Conservation (phyloP, 2,888 invertebrate species). For the Xylota sylvarum region DNA sequence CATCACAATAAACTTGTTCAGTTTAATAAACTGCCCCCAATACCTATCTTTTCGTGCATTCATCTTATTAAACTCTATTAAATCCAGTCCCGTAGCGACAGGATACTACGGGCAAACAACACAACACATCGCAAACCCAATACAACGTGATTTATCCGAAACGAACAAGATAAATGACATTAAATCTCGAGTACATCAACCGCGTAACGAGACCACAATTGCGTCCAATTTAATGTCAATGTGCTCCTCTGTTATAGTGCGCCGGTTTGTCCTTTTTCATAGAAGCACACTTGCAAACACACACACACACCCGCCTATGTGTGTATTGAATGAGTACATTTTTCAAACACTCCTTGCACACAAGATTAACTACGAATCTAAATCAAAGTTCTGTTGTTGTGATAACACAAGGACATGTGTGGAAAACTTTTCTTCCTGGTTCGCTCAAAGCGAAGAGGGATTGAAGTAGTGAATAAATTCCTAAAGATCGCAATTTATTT, state of each 20-base stretch:
- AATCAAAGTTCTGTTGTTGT: constrained; percentile 76
- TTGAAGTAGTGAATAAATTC: constrained; percentile 70
- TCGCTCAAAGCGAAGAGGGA: background rate
- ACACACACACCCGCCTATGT: background rate
- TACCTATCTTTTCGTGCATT: constrained; percentile 56
- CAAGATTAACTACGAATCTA: constrained; percentile 75
- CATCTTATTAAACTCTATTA: constrained; percentile 55
- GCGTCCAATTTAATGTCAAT: constrained; percentile 77
- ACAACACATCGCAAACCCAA: constrained; percentile 47
- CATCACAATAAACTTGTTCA: constrained; percentile 2
- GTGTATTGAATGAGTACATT: constrained; percentile 37
- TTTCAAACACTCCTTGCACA: constrained; percentile 70
- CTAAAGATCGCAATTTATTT: constrained; percentile 76
- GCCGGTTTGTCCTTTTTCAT: constrained; percentile 27
- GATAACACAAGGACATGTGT: constrained; percentile 68
- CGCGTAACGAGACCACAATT: constrained; percentile 77
- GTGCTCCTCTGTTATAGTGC: constrained; percentile 51
- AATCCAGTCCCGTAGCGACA: constrained; percentile 37
- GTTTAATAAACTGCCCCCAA: constrained; percentile 46
- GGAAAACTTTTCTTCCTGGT: constrained; percentile 35
- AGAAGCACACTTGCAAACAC: background rate
- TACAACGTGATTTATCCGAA: constrained; percentile 75
- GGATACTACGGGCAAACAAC: constrained; percentile 31
- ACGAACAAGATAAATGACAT: constrained; percentile 76
- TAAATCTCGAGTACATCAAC: constrained; percentile 76